Conservation (phyloP, 2,113 vertebrate genomes). For the Argyrosomus japonicus region DNA sequence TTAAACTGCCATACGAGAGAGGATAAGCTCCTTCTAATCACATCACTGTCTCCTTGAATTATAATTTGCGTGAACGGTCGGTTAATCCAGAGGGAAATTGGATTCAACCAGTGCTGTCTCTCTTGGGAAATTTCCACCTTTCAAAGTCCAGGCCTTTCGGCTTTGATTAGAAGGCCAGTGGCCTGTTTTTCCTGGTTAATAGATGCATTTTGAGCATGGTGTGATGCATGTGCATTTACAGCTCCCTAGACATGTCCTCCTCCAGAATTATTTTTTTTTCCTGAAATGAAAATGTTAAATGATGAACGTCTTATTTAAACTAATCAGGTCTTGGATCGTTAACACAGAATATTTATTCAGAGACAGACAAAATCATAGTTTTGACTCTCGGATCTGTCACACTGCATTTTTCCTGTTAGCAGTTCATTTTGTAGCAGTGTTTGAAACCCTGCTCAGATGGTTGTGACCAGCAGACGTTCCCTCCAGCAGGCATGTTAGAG, state of each 20-base stretch:
- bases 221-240: conserved; percentile 6
- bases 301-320: background rate
- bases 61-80: conserved; percentile 70
- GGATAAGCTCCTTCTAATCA: conserved; percentile 71
- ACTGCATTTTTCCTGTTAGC: background rate
- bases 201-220: conserved; percentile 24
- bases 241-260: background rate
- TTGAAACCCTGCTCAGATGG: conserved; percentile 1
- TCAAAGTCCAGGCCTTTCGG: conserved; percentile 45
- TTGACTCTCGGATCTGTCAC: background rate
- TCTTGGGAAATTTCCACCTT: conserved; percentile 71
- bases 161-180: conserved; percentile 53
- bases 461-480: conserved; percentile 3
- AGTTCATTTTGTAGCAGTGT: background rate
- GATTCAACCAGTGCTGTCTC: conserved; percentile 67
- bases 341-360: background rate
- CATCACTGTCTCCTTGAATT: conserved; percentile 72
- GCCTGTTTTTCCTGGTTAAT: conserved; percentile 18
- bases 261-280: background rate
- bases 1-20: conserved; percentile 40
- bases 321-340: background rate
- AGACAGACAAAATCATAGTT: background rate
- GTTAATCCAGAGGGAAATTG: conserved; percentile 77
- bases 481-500: conserved; percentile 22
- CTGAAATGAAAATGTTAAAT: background rate